phyloP scores from a whole-genome alignment of 2,113 vertebrate genomes.

The Corvus hawaiiensis region DNA sequence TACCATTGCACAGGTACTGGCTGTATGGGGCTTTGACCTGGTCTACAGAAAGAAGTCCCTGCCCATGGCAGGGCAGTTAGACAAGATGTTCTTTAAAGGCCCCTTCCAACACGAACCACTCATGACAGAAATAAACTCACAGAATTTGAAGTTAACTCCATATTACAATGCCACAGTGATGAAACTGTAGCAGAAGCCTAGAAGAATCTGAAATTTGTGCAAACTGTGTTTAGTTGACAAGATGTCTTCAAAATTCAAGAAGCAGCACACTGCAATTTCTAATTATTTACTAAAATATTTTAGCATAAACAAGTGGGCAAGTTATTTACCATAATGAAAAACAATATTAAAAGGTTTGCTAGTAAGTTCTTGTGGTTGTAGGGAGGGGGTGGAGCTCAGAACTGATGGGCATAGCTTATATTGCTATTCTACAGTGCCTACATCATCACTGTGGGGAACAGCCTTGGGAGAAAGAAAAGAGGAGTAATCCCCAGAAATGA shows the following conservation, averaged over 20 bases:
- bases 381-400: neutral
- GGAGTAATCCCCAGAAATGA: neutral
- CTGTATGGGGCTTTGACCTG: fast-evolving
- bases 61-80: neutral
- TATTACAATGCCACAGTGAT: neutral
- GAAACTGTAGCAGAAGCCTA: neutral
- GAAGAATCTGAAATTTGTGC: neutral
- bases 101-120: neutral
- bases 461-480: neutral
- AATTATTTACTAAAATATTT: neutral
- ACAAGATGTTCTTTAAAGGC: neutral
- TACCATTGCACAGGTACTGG: neutral
- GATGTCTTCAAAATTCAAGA: neutral
- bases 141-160: neutral
- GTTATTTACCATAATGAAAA: neutral
- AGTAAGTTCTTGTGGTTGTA: neutral
- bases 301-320: neutral
- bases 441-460: neutral
- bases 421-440: neutral
- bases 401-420: neutral
- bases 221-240: neutral
- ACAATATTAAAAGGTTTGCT: neutral
- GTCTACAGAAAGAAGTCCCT: neutral
- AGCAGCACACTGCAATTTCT: neutral
- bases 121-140: neutral